Conservation (phyloP, 2,888 invertebrate genomes). For the Oxyscelio sp. region DNA sequence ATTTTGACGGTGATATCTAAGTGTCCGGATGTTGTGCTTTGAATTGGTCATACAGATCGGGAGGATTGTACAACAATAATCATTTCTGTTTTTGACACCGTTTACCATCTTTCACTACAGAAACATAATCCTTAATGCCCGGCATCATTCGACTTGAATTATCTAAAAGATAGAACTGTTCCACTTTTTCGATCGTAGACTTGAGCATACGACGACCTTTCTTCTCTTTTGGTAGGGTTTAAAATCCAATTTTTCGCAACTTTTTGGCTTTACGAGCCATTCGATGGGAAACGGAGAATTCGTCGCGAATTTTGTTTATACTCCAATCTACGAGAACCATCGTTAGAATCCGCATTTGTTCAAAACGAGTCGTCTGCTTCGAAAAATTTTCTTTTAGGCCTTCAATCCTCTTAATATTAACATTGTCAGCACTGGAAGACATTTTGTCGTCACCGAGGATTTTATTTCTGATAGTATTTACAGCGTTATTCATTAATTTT, state of each 20-base stretch:
- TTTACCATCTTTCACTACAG: constrained; percentile 5
- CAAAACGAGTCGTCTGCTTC: constrained; percentile 7
- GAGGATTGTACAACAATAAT: too few species aligned
- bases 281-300: neutral
- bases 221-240: neutral
- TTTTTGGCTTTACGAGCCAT: constrained; percentile 8
- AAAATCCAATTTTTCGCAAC: constrained; percentile 5
- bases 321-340: constrained; percentile 8
- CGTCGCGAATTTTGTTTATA: constrained; percentile 6
- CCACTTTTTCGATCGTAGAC: neutral
- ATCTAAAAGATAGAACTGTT: constrained; percentile 6
- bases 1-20: too few species aligned
- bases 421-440: neutral
- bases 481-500: neutral
- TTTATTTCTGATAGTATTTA: neutral
- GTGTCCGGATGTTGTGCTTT: too few species aligned
- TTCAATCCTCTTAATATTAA: neutral
- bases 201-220: neutral
- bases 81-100: too few species aligned
- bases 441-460: neutral
- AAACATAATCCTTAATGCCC: constrained; percentile 9
- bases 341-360: neutral
- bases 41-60: too few species aligned
- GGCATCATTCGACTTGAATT: constrained; percentile 6
- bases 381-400: neutral